Evolutionary conservation across 2,797 vertebrate species (phyloP).

Genomic region (Spinus pinus): DNA sequence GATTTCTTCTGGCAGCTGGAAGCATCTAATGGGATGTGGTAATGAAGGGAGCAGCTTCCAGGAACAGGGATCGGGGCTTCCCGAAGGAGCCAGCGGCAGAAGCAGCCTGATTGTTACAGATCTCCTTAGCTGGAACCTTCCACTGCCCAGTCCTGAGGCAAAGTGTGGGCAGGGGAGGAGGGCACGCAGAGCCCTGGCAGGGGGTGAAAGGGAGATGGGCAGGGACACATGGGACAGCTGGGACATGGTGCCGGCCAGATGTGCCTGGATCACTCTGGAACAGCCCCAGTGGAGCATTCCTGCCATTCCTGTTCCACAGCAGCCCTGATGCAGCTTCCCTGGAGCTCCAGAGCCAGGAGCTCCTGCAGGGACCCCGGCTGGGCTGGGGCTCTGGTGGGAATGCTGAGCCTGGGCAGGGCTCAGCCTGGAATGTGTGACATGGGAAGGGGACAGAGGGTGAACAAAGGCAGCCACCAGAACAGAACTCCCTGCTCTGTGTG

Average conservation of each 20-base stretch:
- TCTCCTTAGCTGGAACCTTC: background rate
- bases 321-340: rapidly evolving
- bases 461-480: background rate
- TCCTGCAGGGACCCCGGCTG: background rate
- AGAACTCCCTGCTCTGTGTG: rapidly evolving
- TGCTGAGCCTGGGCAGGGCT: rapidly evolving
- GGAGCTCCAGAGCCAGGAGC: rapidly evolving
- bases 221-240: rapidly evolving
- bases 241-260: background rate
- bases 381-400: rapidly evolving
- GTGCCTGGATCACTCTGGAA: background rate
- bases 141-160: background rate
- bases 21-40: rapidly evolving
- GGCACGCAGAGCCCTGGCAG: background rate
- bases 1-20: background rate
- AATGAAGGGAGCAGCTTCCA: background rate
- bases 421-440: no score
- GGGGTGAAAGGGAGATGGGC: background rate
- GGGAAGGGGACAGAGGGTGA: rapidly evolving
- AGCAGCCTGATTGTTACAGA: rapidly evolving
- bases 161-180: rapidly evolving
- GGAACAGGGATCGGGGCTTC: background rate
- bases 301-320: background rate
- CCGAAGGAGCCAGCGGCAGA: rapidly evolving
- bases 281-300: rapidly evolving